Percentiles rank a stretch among this genome's conserved stretches.
These are phyloP conservation scores for Apostichopus parvimensis DNA, from an alignment of 35 echinoderm and acorn worm genomes.

Conservation along the genomic window DNA sequence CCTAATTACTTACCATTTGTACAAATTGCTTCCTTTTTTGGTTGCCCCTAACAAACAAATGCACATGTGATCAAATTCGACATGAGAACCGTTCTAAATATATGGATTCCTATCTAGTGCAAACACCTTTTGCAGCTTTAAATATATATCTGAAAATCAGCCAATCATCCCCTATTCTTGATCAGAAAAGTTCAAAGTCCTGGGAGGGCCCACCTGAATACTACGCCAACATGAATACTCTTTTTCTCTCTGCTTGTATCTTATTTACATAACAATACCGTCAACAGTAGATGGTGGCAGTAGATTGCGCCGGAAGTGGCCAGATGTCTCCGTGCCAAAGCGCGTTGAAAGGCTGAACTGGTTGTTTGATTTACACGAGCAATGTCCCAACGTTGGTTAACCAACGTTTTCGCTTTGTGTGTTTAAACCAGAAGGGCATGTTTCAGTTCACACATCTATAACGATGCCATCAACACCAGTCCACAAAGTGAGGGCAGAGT, in stretches of 20 bases:
- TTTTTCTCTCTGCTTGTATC: not conserved
- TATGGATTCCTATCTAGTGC: not conserved
- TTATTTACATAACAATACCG: not conserved
- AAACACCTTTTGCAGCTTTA: not conserved
- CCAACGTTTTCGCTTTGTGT: not conserved
- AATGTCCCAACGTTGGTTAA: not conserved
- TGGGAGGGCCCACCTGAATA: not conserved
- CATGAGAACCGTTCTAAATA: not conserved
- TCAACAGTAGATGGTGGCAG: not conserved
- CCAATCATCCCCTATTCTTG: not conserved
- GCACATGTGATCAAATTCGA: not conserved
- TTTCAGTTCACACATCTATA: not conserved
- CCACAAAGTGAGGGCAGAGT: not conserved
- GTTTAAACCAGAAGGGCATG: not conserved
- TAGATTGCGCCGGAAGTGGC: not conserved
- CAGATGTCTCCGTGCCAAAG: not conserved
- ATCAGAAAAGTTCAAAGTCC: not conserved
- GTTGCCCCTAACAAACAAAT: not conserved
- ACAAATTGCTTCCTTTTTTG: not conserved
- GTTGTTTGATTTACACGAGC: not conserved
- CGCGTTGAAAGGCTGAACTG: not conserved
- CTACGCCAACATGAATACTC: not conserved
- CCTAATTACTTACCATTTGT: not conserved
- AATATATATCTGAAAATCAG: not conserved
- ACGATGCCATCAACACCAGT: not conserved